Evolutionary conservation across 2,888 invertebrate genomes (phyloP).

Genomic region (Phorcus lineatus): DNA sequence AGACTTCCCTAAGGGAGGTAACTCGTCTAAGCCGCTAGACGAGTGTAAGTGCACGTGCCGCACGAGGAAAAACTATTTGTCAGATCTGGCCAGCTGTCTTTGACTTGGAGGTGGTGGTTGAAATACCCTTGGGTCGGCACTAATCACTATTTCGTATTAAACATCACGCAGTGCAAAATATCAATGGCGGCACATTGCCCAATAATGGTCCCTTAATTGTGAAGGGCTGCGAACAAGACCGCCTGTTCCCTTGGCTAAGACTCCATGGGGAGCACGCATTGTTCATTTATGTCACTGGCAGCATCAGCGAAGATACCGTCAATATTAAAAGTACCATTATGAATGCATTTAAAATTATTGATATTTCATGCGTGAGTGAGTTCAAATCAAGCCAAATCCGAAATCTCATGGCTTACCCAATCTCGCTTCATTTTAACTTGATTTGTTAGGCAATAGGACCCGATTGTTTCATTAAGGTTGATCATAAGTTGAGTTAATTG

Average conservation of each 20-base stretch:
- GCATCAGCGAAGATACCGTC: not conserved
- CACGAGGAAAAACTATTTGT: slow-evolving; percentile 13
- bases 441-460: slow-evolving; percentile 13
- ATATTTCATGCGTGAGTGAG: slow-evolving; percentile 20
- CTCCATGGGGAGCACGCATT: slow-evolving; percentile 10
- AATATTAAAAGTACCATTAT: slow-evolving; percentile 21
- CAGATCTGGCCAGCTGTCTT: not conserved
- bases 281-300: slow-evolving; percentile 18
- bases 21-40: slow-evolving; percentile 19
- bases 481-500: slow-evolving; percentile 17
- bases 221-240: too few species aligned
- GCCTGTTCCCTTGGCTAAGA: too few species aligned
- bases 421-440: not conserved
- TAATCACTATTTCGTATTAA: slow-evolving; percentile 14
- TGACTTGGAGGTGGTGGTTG: not conserved
- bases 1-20: slow-evolving; percentile 2
- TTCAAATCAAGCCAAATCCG: not conserved
- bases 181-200: not conserved
- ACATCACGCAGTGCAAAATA: not conserved
- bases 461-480: slow-evolving; percentile 5
- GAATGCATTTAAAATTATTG: slow-evolving; percentile 11
- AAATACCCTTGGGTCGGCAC: slow-evolving; percentile 9
- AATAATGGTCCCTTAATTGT: slow-evolving; percentile 7
- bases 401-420: not conserved
- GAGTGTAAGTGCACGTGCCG: slow-evolving; percentile 21